A percentile compares a stretch with the other conserved stretches of the same genome.
phyloP scores from a whole-genome alignment of 2,888 invertebrate species.

The Bruchidius siliquastri region DNA sequence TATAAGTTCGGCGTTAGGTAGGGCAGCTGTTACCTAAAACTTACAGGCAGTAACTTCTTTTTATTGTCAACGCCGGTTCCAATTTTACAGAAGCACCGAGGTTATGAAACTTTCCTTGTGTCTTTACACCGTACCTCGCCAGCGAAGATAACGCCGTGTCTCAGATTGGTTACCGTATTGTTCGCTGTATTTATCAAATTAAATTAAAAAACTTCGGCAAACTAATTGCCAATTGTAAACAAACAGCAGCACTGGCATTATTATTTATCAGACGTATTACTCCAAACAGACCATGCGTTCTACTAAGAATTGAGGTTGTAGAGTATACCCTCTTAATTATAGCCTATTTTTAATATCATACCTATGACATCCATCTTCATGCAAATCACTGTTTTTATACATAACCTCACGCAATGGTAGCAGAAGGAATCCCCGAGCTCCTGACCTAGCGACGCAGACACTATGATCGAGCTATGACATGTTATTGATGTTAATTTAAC shows the following conservation, averaged over 20 bases:
- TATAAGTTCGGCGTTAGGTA: constrained; percentile 22
- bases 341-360: too few relatives aligned
- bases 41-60: constrained; percentile 12
- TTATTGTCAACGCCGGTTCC: constrained; percentile 10
- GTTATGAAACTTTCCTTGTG: background rate
- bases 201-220: background rate
- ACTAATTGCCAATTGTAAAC: background rate
- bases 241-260: background rate
- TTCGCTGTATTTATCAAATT: background rate
- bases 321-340: too few relatives aligned
- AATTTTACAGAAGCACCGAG: background rate
- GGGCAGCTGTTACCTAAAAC: constrained; percentile 23
- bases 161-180: background rate
- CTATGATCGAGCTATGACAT: too few relatives aligned
- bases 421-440: too few relatives aligned
- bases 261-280: background rate
- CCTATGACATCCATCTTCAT: too few relatives aligned
- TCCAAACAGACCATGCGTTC: too few relatives aligned
- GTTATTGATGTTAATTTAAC: too few relatives aligned
- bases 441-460: too few relatives aligned
- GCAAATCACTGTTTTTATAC: too few relatives aligned
- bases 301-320: too few relatives aligned
- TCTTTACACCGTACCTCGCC: background rate
- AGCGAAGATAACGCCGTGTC: background rate
- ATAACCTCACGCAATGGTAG: too few relatives aligned